Evolutionary conservation across 2,888 invertebrate genomes (phyloP).

Genomic region (Andrena minutula): DNA sequence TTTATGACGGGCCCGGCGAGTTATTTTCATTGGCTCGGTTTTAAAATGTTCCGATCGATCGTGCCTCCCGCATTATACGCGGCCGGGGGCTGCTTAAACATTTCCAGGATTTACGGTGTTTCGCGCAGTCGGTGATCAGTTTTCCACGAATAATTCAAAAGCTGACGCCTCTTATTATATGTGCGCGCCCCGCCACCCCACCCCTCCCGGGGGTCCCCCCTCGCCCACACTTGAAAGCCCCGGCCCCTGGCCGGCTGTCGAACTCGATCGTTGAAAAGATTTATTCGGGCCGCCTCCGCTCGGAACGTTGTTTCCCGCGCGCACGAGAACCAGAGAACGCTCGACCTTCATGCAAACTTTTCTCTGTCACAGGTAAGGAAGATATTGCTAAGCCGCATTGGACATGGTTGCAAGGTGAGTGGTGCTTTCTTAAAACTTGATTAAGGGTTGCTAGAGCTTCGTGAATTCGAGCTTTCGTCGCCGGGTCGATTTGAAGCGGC

Average conservation of each 20-base stretch:
- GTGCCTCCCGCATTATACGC: conserved; percentile 37
- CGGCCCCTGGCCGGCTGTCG: background rate
- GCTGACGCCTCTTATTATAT: conserved; percentile 53
- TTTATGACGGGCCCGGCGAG: conserved; percentile 53
- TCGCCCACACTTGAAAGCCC: background rate
- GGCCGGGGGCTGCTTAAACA: conserved; percentile 51
- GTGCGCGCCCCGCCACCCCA: conserved; percentile 13
- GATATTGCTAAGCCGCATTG: conserved; percentile 84
- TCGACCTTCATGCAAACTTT: conserved; percentile 41
- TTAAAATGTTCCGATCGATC: conserved; percentile 58
- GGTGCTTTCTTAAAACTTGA: conserved; percentile 66
- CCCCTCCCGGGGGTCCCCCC: background rate
- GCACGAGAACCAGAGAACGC: background rate
- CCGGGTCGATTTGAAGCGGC: background rate
- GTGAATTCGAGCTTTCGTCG: background rate
- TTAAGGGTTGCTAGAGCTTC: conserved; percentile 32
- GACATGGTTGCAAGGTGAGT: conserved; percentile 85
- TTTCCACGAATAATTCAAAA: conserved; percentile 49
- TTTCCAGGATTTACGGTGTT: conserved; percentile 48
- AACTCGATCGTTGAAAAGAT: conserved; percentile 38
- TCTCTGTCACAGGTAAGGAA: conserved; percentile 83
- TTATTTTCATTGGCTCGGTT: conserved; percentile 59
- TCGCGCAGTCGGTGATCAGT: conserved; percentile 46
- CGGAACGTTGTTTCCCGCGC: background rate
- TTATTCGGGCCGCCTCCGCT: conserved; percentile 23